phyloP scores from a whole-genome alignment of 2,113 vertebrate genomes.

The Lota lota region DNA sequence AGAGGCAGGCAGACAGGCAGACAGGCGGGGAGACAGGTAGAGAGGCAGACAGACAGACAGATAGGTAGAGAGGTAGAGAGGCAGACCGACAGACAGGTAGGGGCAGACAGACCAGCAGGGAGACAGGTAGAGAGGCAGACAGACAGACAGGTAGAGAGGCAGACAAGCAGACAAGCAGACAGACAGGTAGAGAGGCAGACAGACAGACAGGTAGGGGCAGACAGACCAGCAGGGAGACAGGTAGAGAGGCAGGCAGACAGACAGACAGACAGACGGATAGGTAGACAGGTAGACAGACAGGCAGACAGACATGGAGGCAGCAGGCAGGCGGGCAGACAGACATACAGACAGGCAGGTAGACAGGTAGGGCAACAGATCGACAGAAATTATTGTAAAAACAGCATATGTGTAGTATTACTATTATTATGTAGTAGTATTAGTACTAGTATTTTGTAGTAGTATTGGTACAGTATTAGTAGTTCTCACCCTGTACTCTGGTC shows the following conservation, averaged over 20 bases:
- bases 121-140: background rate
- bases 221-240: background rate
- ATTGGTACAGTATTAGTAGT: too few species aligned
- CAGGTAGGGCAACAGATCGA: background rate
- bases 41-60: background rate
- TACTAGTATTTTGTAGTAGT: too few species aligned
- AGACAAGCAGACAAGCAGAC: background rate
- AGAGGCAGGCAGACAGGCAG: background rate
- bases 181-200: background rate
- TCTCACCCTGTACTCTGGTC: constrained; percentile 81
- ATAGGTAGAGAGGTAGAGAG: background rate
- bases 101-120: background rate
- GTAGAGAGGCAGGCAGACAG: background rate
- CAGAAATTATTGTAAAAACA: too few species aligned
- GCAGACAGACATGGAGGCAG: background rate
- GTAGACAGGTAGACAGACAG: background rate
- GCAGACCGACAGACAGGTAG: background rate
- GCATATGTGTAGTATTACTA: too few species aligned
- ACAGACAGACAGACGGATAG: background rate
- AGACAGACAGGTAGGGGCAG: background rate
- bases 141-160: background rate
- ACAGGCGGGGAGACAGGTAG: background rate
- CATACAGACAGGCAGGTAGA: background rate
- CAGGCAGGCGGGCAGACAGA: background rate
- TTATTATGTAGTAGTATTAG: too few species aligned